Evolutionary conservation across 1,140 invertebrate genomes (phyloP).

Genomic region (Galleria mellonella): DNA sequence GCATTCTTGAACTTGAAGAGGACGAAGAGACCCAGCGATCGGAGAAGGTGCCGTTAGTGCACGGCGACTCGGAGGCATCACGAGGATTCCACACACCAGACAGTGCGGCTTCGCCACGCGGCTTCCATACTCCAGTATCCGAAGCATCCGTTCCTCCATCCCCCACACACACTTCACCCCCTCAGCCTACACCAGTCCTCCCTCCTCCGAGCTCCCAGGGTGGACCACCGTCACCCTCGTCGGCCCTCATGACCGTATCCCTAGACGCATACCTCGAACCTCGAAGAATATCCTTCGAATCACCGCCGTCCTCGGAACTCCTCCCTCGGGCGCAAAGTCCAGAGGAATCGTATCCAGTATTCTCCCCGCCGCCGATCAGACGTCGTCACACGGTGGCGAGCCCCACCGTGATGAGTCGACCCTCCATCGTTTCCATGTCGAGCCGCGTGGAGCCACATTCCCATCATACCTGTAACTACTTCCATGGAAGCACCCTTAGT

Average conservation of each 20-base stretch:
- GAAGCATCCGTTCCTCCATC: constrained; percentile 77
- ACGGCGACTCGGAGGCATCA: constrained; percentile 52
- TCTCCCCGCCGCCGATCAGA: constrained; percentile 83
- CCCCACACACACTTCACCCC: constrained; percentile 42
- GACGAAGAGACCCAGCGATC: constrained; percentile 52
- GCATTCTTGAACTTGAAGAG: constrained; percentile 23
- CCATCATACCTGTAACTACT: constrained; percentile 87
- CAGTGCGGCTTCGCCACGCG: constrained; percentile 71
- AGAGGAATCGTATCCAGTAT: constrained; percentile 88
- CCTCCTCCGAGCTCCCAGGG: constrained; percentile 76
- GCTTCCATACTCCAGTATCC: constrained; percentile 79
- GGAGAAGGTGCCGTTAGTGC: constrained; percentile 58
- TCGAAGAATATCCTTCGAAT: constrained; percentile 83
- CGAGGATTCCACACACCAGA: constrained; percentile 68
- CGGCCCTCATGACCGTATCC: constrained; percentile 86
- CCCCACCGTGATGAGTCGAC: constrained; percentile 74
- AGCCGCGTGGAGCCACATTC: constrained; percentile 80
- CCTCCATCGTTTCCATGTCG: constrained; percentile 81
- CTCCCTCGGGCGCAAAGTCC: constrained; percentile 79
- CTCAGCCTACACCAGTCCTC: constrained; percentile 72
- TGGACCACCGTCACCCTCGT: constrained; percentile 84
- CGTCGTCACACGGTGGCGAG: constrained; percentile 63
- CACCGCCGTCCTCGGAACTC: constrained; percentile 82
- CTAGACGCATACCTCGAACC: constrained; percentile 91
- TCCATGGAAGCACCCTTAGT: too few relatives aligned